Percentiles rank a stretch among this genome's conserved stretches.
phyloP scores from a whole-genome alignment of 2,113 vertebrate genomes.

The Dromaius novaehollandiae region DNA sequence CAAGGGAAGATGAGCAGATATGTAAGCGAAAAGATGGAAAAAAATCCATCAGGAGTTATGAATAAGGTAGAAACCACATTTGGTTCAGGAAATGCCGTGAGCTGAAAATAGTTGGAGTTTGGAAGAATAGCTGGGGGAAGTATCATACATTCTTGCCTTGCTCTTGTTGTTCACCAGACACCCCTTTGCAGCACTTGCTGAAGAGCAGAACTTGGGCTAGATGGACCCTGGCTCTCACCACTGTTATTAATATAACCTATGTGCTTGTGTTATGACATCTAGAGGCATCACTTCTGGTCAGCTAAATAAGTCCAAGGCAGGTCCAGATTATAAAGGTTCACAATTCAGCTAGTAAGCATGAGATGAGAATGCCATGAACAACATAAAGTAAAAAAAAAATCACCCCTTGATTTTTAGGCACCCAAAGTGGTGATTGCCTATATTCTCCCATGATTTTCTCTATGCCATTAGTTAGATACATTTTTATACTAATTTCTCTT shows the following conservation, averaged over 20 bases:
- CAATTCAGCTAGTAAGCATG: background rate
- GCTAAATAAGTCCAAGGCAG: background rate
- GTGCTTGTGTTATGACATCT: background rate
- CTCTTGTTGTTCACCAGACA: background rate
- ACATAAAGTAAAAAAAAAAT: background rate
- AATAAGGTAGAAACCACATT: background rate
- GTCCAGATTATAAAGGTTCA: background rate
- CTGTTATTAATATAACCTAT: background rate
- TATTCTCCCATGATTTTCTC: background rate
- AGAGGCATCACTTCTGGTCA: background rate
- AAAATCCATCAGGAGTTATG: background rate
- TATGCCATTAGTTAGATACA: background rate
- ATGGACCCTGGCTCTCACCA: rapidly evolving
- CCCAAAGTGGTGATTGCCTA: background rate
- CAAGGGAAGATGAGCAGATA: background rate
- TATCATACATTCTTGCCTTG: background rate
- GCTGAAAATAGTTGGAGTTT: background rate
- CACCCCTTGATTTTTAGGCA: background rate
- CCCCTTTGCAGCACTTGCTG: background rate
- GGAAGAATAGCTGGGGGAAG: background rate
- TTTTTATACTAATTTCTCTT: background rate
- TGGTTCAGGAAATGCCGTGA: background rate
- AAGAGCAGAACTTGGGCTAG: background rate
- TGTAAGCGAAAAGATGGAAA: background rate
- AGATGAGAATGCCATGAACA: background rate